phyloP scores from a whole-genome alignment of 2,113 vertebrate species.

The Paratilapia polleni region DNA sequence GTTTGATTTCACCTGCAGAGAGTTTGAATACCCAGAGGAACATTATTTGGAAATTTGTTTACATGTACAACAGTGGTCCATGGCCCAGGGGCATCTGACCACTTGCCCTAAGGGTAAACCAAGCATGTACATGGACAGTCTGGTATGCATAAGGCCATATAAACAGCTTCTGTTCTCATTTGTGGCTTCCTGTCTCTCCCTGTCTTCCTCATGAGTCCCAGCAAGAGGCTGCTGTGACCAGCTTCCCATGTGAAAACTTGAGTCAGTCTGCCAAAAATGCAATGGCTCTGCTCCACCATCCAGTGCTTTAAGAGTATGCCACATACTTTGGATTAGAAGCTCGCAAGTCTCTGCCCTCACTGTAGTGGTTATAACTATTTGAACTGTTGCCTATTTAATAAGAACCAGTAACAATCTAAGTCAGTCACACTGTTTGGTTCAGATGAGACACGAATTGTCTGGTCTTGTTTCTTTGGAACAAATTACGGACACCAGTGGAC shows the following conservation, averaged over 20 bases:
- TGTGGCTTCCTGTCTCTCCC: slow-evolving; percentile 66
- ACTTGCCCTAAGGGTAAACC: slow-evolving; percentile 37
- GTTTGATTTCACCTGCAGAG: slow-evolving; percentile 33
- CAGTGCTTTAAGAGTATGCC: not conserved
- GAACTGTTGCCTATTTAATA: not conserved
- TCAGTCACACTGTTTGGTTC: not conserved
- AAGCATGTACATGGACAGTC: slow-evolving; percentile 52
- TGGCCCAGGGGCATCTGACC: slow-evolving; percentile 30
- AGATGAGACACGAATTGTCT: not conserved
- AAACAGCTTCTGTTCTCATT: slow-evolving; percentile 68
- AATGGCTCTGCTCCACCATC: slow-evolving; percentile 10
- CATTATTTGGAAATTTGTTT: slow-evolving; percentile 36
- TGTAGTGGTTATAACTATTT: not conserved
- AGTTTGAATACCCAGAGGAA: not conserved
- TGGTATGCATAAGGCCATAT: slow-evolving; percentile 58
- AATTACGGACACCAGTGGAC: not conserved
- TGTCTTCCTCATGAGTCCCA: slow-evolving; percentile 40
- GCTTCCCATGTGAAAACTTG: slow-evolving; percentile 69
- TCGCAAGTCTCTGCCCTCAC: not conserved
- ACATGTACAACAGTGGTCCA: slow-evolving; percentile 14
- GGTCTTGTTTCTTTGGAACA: not conserved
- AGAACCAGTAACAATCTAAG: not conserved
- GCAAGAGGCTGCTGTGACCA: slow-evolving; percentile 23
- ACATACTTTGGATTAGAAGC: not conserved
- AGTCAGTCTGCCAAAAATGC: slow-evolving; percentile 36